phyloP scores from a whole-genome alignment of 2,797 vertebrate genomes.

The Synaphobranchus kaupii region DNA sequence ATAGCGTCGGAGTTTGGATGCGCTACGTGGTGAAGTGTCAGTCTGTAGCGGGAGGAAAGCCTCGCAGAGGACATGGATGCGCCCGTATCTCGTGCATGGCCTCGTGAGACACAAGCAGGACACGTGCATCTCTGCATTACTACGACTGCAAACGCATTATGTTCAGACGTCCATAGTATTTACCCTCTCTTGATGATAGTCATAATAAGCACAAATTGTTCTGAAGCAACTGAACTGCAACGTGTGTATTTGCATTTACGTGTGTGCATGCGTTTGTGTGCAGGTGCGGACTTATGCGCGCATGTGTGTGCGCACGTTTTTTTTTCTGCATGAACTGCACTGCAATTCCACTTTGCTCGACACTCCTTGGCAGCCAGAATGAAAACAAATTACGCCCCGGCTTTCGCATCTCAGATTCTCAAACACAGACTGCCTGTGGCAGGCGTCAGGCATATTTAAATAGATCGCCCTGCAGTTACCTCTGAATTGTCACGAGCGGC shows the following conservation, averaged over 20 bases:
- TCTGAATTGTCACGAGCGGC: neutral
- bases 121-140: neutral
- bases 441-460: slow-evolving; percentile 1
- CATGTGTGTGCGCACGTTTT: neutral
- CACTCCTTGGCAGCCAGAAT: slow-evolving; percentile 15
- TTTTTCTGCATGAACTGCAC: neutral
- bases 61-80: slow-evolving; percentile 1
- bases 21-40: neutral
- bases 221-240: neutral
- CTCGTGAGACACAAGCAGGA: slow-evolving; percentile 16
- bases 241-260: neutral
- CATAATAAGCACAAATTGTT: neutral
- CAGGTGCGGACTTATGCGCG: neutral
- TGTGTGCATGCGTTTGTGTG: neutral
- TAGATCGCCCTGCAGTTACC: slow-evolving; percentile 15
- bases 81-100: slow-evolving; percentile 6
- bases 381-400: slow-evolving; percentile 18
- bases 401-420: neutral
- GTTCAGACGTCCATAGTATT: neutral
- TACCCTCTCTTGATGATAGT: neutral
- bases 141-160: slow-evolving; percentile 21
- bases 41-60: neutral
- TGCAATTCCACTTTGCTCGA: neutral
- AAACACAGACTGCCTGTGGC: neutral
- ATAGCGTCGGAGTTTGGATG: neutral